phyloP scores from a whole-genome alignment of 2,113 vertebrate species.

The Thalassarche chlororhynchos region DNA sequence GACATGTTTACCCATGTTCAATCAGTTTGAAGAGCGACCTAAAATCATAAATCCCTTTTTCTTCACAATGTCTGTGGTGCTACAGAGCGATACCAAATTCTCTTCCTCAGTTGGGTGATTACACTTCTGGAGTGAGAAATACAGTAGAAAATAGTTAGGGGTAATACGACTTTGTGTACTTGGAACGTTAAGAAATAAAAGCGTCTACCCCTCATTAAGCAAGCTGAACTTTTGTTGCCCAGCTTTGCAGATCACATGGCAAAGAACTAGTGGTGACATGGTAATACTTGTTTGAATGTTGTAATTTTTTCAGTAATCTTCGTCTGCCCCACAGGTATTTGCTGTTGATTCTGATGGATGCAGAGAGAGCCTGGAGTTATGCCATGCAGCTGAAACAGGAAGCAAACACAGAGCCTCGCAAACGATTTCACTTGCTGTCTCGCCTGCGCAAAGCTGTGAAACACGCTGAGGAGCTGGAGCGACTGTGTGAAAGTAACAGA shows the following conservation, averaged over 20 bases:
- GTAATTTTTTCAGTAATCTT: neutral
- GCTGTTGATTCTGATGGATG: constrained; percentile 94
- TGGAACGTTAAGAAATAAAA: neutral
- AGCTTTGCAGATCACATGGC: neutral
- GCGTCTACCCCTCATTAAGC: neutral
- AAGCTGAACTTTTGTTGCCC: neutral
- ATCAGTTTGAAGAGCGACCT: neutral
- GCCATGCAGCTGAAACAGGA: constrained; percentile 99
- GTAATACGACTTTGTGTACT: neutral
- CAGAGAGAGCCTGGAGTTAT: constrained; percentile 97
- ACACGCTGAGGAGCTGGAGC: constrained; percentile 90
- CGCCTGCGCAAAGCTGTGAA: constrained; percentile 95
- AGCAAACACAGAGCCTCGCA: constrained; percentile 95
- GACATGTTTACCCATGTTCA: neutral
- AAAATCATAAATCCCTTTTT: neutral
- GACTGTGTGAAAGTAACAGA: constrained; percentile 89
- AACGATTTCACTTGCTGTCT: constrained; percentile 92
- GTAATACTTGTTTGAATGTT: neutral
- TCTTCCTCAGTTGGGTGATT: neutral
- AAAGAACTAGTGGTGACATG: neutral
- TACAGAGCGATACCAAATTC: neutral
- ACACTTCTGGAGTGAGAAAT: neutral
- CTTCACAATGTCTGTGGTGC: neutral
- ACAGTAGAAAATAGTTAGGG: neutral
- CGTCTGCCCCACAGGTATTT: constrained; percentile 79